Evolutionary conservation across 1,140 invertebrate species (phyloP).

Genomic region (Periplaneta americana): DNA sequence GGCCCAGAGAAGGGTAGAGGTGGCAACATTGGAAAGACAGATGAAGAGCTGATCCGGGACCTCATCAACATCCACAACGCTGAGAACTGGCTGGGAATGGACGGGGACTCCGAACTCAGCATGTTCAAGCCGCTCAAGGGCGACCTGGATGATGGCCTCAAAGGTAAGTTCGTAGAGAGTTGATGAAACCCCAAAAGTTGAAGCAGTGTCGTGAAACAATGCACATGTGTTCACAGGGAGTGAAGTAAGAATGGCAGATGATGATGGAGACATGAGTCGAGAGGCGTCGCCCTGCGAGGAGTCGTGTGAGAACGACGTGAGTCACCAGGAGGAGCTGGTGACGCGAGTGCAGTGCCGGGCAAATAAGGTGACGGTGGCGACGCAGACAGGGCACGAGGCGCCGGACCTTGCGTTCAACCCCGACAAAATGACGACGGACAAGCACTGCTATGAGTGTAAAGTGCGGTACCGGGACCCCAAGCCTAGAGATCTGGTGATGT

Average conservation of each 20-base stretch:
- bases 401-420: slow-evolving; percentile 60
- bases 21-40: slow-evolving; percentile 84
- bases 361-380: slow-evolving; percentile 40
- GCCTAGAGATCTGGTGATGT: slow-evolving; percentile 88
- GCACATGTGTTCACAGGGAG: neutral
- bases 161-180: no score
- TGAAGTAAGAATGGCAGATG: slow-evolving; percentile 10
- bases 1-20: slow-evolving; percentile 88
- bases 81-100: slow-evolving; percentile 89
- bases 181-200: no score
- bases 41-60: slow-evolving; percentile 85
- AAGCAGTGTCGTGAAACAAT: no score
- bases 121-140: slow-evolving; percentile 64
- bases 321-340: neutral
- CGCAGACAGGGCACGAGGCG: slow-evolving; percentile 72
- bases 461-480: slow-evolving; percentile 86
- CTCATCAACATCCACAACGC: slow-evolving; percentile 88
- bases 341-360: neutral
- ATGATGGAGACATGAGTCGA: slow-evolving; percentile 17
- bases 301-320: neutral
- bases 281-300: slow-evolving; percentile 20
- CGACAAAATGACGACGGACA: slow-evolving; percentile 73
- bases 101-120: slow-evolving; percentile 76
- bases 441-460: slow-evolving; percentile 89
- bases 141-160: slow-evolving; percentile 50